These are phyloP conservation scores for Drosophila subpulchrella DNA, from an alignment of 1,140 invertebrate genomes.

Conservation along the genomic window DNA sequence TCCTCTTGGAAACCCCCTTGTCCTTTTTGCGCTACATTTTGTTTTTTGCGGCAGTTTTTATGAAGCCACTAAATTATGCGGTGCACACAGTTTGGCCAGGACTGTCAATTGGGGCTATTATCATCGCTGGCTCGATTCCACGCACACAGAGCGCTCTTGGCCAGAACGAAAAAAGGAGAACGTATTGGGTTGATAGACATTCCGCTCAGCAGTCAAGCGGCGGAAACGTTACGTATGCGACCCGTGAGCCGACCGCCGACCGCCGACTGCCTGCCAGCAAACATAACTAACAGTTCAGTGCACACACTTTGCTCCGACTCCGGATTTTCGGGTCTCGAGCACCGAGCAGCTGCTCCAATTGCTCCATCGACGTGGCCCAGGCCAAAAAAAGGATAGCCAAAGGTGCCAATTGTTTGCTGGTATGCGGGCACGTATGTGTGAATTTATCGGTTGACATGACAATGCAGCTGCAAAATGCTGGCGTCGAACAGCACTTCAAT, in stretches of 20 bases:
- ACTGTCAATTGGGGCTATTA: conserved; percentile 62
- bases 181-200: conserved; percentile 55
- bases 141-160: conserved; percentile 29
- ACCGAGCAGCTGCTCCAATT: conserved; percentile 60
- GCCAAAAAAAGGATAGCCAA: conserved; percentile 70
- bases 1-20: not conserved
- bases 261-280: conserved; percentile 45
- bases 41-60: conserved; percentile 29
- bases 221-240: conserved; percentile 62
- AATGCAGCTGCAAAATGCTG: conserved; percentile 83
- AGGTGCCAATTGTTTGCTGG: conserved; percentile 82
- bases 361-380: conserved; percentile 47
- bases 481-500: conserved; percentile 79
- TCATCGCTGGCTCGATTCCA: conserved; percentile 22
- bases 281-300: conserved; percentile 79
- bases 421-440: conserved; percentile 74
- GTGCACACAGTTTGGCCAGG: conserved; percentile 32
- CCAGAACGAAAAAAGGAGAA: conserved; percentile 7
- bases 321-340: conserved; percentile 35
- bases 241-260: conserved; percentile 37
- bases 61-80: conserved; percentile 53
- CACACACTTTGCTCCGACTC: conserved; percentile 49
- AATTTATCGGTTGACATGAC: conserved; percentile 83
- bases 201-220: conserved; percentile 46
- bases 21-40: conserved; percentile 10